These are phyloP conservation scores for Spinibarbus caldwelli DNA, from an alignment of 2,797 vertebrate species.

Conservation along the genomic window DNA sequence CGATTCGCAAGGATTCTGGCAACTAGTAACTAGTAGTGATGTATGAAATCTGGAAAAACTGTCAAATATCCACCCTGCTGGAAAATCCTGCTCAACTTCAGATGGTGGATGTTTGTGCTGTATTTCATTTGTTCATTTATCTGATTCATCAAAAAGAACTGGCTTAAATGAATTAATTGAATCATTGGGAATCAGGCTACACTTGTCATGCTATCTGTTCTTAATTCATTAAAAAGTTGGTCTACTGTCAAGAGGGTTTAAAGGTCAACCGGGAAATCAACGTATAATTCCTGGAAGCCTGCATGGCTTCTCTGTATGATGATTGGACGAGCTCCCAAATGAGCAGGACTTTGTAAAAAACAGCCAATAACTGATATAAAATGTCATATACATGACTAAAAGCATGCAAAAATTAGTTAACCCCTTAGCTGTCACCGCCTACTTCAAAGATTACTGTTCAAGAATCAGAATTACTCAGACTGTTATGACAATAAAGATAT, in stretches of 20 bases:
- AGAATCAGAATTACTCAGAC: too few relatives aligned
- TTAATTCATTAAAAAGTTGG: background rate
- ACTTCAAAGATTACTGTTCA: too few relatives aligned
- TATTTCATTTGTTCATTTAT: background rate
- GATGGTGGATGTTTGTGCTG: too few relatives aligned
- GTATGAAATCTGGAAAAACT: background rate
- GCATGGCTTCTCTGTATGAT: background rate
- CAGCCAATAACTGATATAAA: background rate
- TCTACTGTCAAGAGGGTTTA: background rate
- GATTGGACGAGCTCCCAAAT: background rate
- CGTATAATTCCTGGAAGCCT: background rate
- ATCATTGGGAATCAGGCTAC: too few relatives aligned
- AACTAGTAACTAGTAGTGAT: background rate
- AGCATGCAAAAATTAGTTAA: too few relatives aligned
- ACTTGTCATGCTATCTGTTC: too few relatives aligned
- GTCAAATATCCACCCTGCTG: background rate
- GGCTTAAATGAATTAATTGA: too few relatives aligned
- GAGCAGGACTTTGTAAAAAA: background rate
- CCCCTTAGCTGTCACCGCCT: too few relatives aligned
- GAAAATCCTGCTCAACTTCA: background rate
- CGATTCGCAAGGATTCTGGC: background rate
- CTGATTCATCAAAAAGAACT: too few relatives aligned
- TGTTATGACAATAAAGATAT: too few relatives aligned
- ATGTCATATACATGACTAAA: background rate
- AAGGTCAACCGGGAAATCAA: background rate